Percentiles rank a stretch among this genome's conserved stretches.
phyloP scores from a whole-genome alignment of 2,113 vertebrate genomes.

The Cynocephalus volans region DNA sequence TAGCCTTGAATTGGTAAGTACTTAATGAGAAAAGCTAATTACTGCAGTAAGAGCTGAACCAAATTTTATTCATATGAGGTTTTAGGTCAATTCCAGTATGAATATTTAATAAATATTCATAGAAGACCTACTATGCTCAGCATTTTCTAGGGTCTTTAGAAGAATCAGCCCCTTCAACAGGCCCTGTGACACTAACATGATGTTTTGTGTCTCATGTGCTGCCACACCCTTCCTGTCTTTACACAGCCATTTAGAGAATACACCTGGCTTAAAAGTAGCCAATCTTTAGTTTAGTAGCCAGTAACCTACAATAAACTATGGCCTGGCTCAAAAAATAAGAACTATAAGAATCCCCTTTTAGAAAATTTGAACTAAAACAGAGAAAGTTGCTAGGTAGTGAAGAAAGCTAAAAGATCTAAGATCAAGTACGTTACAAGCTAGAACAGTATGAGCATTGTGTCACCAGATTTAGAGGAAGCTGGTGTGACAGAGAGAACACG shows the following conservation, averaged over 20 bases:
- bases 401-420: not conserved
- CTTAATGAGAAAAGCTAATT: slow-evolving; percentile 68
- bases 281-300: not conserved
- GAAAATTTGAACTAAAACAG: not conserved
- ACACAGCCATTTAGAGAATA: not conserved
- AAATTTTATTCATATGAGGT: slow-evolving; percentile 45
- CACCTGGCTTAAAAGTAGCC: not conserved
- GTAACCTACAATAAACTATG: not conserved
- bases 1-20: slow-evolving; percentile 59
- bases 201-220: not conserved
- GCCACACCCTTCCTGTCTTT: not conserved
- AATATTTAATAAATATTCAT: not conserved
- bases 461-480: not conserved
- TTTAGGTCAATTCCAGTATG: not conserved
- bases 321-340: not conserved
- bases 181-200: not conserved
- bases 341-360: not conserved
- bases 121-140: not conserved
- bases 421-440: not conserved
- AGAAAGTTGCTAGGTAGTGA: not conserved
- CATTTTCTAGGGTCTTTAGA: not conserved
- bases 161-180: not conserved
- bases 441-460: not conserved
- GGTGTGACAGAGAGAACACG: slow-evolving; percentile 8
- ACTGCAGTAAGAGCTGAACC: not conserved